phyloP scores from a whole-genome alignment of 2,888 invertebrate species.

The Mesorhabditis belari region DNA sequence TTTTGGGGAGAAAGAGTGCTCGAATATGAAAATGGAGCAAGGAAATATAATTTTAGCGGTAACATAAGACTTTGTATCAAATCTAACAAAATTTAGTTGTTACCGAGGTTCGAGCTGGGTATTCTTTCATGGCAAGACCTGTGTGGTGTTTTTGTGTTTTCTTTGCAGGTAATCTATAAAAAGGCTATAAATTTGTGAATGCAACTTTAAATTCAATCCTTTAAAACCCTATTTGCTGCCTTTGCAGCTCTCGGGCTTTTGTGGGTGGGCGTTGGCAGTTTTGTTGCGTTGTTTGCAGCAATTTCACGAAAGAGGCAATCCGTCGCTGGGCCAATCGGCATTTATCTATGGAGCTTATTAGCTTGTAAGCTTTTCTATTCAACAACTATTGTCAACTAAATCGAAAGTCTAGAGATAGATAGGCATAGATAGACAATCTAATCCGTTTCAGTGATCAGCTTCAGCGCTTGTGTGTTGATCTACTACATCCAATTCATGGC shows the following conservation, averaged over 20 bases:
- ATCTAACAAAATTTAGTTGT: not conserved
- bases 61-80: not conserved
- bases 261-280: not conserved
- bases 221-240: too few species aligned
- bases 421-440: too few species aligned
- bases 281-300: not conserved
- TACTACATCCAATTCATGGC: not conserved
- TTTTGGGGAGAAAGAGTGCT: not conserved
- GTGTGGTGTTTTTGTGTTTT: not conserved
- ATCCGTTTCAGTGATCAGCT: not conserved
- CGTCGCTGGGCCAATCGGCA: not conserved
- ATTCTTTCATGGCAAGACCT: not conserved
- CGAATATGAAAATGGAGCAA: not conserved
- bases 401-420: too few species aligned
- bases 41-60: not conserved
- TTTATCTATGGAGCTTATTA: not conserved
- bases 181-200: not conserved
- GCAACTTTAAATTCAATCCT: too few species aligned
- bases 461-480: not conserved
- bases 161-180: not conserved
- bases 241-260: not conserved
- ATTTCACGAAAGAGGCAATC: not conserved
- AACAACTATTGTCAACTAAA: too few species aligned
- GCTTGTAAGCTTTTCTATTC: too few species aligned
- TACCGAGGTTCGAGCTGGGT: not conserved